Base-by-base conservation (phyloP, 35 echinoderm and acorn worm genomes). In the Ptychodera flava region DNA sequence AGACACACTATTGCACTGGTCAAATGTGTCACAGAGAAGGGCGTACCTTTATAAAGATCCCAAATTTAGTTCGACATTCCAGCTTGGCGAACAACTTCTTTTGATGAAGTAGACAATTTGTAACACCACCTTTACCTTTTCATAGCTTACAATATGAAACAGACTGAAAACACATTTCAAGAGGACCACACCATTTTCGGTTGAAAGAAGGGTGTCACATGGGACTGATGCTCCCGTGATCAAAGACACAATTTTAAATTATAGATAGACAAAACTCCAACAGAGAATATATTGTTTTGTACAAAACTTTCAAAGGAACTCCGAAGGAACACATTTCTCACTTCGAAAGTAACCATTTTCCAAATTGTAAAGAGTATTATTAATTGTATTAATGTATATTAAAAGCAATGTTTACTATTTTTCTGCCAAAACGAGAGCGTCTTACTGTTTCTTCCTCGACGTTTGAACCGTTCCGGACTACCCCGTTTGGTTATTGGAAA, bases 211-310 rank as follows among this genome's bases (percentile, higher is more conserved):
- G 45, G 45, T 64, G 45, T 64, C 45, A 64, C n/a, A n/a, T n/a
- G n/a, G n/a, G n/a, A n/a, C n/a, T n/a, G n/a, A 64, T 64, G 45
- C 45, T 6, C 22, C 45, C 6, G 45, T 22, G 22, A 12, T 64
- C 45, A 22, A 64, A 22, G 6, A 6, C 45, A 64, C 45, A 12
- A n/a, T 64, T 64, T 64, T 64, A 64, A 64, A 64, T 64, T 64
- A 64, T 64, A 64, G 45, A 64, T 64, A 64, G 45, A 64, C n/a
- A n/a, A n/a, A 64, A 64, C 45, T 64, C 45, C 45, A 64, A 64
- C 6, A 64, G 45, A 64, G 45, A 64, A 64, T 64, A 64, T 64
- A 64, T 64, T 64, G 45, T 64, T 64, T 64, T 64, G 45, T 64
- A 64, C 22, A 64, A 64, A 64, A 64, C 45, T 64, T 64, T 64